Conservation (phyloP, 2,113 vertebrate genomes). For the Corythoichthys haematopterus region DNA sequence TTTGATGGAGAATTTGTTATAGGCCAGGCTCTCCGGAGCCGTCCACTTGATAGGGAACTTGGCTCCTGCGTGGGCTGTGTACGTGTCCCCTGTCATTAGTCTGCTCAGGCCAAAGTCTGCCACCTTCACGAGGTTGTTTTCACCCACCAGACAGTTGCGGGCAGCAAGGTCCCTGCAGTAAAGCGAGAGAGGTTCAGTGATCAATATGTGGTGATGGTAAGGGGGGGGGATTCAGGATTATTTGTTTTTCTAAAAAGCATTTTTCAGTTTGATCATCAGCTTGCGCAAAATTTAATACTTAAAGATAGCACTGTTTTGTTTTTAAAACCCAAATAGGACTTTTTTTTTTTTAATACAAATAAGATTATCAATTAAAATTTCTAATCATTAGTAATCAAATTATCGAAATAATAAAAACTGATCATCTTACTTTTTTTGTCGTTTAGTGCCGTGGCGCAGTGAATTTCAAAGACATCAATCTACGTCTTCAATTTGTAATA, state of each 20-base stretch:
- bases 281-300: too few relatives aligned
- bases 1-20: constrained; percentile 99
- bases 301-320: too few relatives aligned
- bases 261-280: too few relatives aligned
- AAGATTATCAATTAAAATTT: too few relatives aligned
- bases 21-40: constrained; percentile 93
- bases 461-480: too few relatives aligned
- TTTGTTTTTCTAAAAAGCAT: too few relatives aligned
- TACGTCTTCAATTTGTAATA: background rate
- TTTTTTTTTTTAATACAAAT: background rate
- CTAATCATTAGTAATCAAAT: too few relatives aligned
- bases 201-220: background rate
- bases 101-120: constrained; percentile 96
- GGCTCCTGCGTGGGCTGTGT: constrained; percentile 91
- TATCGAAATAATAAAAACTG: too few relatives aligned
- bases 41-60: constrained; percentile 99
- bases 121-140: constrained; percentile 98
- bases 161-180: constrained; percentile 88
- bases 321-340: too few relatives aligned
- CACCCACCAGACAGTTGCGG: constrained; percentile 96
- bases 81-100: constrained; percentile 94
- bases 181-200: background rate
- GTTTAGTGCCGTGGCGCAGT: too few relatives aligned
- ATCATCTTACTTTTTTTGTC: too few relatives aligned
- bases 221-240: background rate